phyloP scores from a whole-genome alignment of 2,888 invertebrate species.

The Apotomis betuletana region DNA sequence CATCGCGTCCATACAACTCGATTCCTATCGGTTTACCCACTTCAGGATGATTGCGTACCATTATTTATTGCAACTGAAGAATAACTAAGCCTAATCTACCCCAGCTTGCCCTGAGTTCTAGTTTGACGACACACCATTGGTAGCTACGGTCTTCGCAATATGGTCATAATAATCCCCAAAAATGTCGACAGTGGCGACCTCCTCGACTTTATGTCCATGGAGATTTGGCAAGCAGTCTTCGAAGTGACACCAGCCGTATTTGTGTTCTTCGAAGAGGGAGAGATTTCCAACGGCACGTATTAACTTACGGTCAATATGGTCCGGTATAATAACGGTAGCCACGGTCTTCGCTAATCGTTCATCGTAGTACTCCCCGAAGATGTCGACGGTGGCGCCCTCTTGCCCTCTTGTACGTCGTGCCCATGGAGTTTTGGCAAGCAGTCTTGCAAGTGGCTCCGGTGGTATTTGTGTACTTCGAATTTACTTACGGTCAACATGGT shows the following conservation, averaged over 20 bases:
- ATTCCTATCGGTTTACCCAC: too few species aligned
- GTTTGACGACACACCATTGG: constrained; percentile 40
- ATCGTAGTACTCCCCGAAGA: constrained; percentile 71
- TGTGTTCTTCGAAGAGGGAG: constrained; percentile 55
- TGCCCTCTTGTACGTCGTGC: constrained; percentile 45
- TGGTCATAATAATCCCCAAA: constrained; percentile 69
- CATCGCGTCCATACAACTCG: too few species aligned
- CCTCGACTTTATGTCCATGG: constrained; percentile 47
- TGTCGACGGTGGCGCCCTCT: constrained; percentile 59
- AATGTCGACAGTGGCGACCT: constrained; percentile 60
- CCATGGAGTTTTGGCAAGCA: constrained; percentile 52
- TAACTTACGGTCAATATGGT: constrained; percentile 76
- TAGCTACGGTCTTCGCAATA: constrained; percentile 68
- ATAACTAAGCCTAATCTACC: too few species aligned
- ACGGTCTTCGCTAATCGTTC: constrained; percentile 67
- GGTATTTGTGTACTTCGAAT: constrained; percentile 51
- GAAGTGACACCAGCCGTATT: constrained; percentile 64
- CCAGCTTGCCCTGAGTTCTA: not conserved
- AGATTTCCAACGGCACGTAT: constrained; percentile 69
- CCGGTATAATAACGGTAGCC: constrained; percentile 72
- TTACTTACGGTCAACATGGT: constrained; percentile 76
- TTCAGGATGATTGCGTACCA: too few species aligned
- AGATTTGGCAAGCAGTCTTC: constrained; percentile 60
- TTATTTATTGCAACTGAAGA: too few species aligned
- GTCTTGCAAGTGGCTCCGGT: constrained; percentile 66